Base-by-base conservation (phyloP, 2,113 vertebrate species). In the Myotis lucifugus region DNA sequence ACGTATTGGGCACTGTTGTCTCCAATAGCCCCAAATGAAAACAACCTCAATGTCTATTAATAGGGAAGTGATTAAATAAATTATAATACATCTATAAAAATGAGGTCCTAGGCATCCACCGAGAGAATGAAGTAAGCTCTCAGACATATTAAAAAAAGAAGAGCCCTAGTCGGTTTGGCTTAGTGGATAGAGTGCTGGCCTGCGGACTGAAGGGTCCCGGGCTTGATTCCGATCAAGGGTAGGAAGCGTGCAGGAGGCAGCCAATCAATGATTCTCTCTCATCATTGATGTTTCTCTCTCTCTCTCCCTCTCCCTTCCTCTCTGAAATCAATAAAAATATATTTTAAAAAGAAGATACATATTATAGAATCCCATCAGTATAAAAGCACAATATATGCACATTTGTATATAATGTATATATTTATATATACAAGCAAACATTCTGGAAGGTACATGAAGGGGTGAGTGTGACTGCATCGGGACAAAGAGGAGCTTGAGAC, bases 71-170 rank as follows among this genome's bases (percentile, higher is more conserved):
- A 72, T 40, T 73, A 64, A 93, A 84, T 27, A 70, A 83, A 81
- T 56, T 29, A 69, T 27, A 79, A 52, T 5, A 29, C 25, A 72
- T 40, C n/a, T 40, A 87, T 46, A 81, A 90, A 78, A 96, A 88
- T 52, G 50, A 12, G 46, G 27, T 46, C 10, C 8, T 69, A 34
- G 64, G 46, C 1, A 77, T 64, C 25, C 74, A 27, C 7, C 34
- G 83, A 93, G 64, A 90, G 42, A 79, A 93, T 85, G 72, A 84
- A 40, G n/a, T 29, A 42, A 88, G 50, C 11, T 67, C 12, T 89
- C 25, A 88, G 32, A 81, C 13, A 70, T 15, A 67, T 10, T 40
- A 11, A 48, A 64, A 85, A 52, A 91, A 40, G 11, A 90, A 86
- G 15, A 90, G 25, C 59, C 59, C 59, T 61, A 25, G 25, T 59